Percentiles rank a stretch among this genome's conserved stretches.
These are phyloP conservation scores for Mormyrus lacerda DNA, from an alignment of 2,113 vertebrate species.

Conservation along the genomic window DNA sequence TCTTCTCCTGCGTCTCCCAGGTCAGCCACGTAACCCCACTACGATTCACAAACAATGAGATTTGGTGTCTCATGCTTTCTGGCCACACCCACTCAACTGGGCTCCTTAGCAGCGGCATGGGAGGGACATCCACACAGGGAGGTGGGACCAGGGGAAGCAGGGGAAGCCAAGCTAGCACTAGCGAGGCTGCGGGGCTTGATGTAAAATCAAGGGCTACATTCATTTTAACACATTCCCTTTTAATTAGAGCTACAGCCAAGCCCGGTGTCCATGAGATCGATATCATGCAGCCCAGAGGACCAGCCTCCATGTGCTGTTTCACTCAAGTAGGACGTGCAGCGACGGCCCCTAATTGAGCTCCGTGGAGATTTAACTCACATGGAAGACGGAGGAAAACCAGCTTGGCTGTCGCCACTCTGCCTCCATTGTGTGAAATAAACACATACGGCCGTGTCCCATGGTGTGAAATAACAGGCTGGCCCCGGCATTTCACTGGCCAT, in stretches of 20 bases:
- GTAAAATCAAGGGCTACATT: not conserved
- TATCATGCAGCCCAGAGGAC: constrained; percentile 35
- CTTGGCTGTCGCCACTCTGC: constrained; percentile 26
- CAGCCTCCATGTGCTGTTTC: constrained; percentile 13
- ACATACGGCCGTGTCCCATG: constrained; percentile 43
- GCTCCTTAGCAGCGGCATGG: not conserved
- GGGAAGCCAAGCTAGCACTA: not conserved
- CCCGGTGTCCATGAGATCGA: constrained; percentile 32
- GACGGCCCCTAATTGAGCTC: constrained; percentile 46
- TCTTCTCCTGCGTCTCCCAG: not conserved
- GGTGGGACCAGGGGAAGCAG: not conserved
- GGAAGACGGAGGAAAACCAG: constrained; percentile 19
- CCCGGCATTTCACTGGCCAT: constrained; percentile 48
- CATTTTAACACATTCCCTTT: constrained; percentile 4
- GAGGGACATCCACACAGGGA: not conserved
- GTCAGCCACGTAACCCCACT: constrained; percentile 16
- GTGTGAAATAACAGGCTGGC: constrained; percentile 50
- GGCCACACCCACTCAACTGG: not conserved
- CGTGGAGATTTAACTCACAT: constrained; percentile 39
- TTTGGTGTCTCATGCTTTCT: constrained; percentile 18
- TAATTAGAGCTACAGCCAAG: constrained; percentile 34
- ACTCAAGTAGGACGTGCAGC: constrained; percentile 12
- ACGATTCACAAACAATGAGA: constrained; percentile 25
- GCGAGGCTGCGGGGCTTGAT: not conserved
- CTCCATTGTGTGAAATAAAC: constrained; percentile 51